Conservation (phyloP, 2,888 invertebrate species). For the Meta bourneti region DNA sequence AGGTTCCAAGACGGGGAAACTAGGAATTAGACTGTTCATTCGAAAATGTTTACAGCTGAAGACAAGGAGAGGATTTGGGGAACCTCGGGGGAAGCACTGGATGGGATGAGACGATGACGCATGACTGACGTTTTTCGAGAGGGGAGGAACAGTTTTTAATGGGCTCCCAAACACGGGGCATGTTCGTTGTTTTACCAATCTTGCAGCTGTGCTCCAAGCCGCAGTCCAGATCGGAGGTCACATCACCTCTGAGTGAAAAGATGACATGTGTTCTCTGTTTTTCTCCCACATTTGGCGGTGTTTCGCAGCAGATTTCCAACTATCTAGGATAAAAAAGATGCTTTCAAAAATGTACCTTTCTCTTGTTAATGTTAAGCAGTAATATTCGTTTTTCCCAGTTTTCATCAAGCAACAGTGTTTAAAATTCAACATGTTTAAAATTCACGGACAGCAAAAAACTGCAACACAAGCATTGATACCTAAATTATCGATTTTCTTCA, state of each 20-base stretch:
- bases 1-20: too few species aligned
- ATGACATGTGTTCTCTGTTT: slow-evolving; percentile 43
- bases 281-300: slow-evolving; percentile 12
- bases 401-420: too few species aligned
- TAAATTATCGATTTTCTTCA: too few species aligned
- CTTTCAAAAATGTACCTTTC: too few species aligned
- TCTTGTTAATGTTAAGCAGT: too few species aligned
- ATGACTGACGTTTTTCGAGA: slow-evolving; percentile 42
- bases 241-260: slow-evolving; percentile 16
- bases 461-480: too few species aligned
- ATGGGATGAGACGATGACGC: slow-evolving; percentile 7
- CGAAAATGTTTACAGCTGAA: too few species aligned
- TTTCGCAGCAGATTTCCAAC: background rate
- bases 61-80: background rate
- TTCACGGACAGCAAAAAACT: too few species aligned
- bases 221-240: slow-evolving; percentile 31
- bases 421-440: too few species aligned
- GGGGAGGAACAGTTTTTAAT: slow-evolving; percentile 60
- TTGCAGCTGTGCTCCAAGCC: slow-evolving; percentile 46
- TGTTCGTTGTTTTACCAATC: slow-evolving; percentile 44
- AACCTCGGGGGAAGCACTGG: background rate
- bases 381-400: too few species aligned
- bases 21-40: too few species aligned
- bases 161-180: slow-evolving; percentile 34
- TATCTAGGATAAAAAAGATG: background rate